phyloP scores from a whole-genome alignment of 2,113 vertebrate species.

The Ceyx margarethae region DNA sequence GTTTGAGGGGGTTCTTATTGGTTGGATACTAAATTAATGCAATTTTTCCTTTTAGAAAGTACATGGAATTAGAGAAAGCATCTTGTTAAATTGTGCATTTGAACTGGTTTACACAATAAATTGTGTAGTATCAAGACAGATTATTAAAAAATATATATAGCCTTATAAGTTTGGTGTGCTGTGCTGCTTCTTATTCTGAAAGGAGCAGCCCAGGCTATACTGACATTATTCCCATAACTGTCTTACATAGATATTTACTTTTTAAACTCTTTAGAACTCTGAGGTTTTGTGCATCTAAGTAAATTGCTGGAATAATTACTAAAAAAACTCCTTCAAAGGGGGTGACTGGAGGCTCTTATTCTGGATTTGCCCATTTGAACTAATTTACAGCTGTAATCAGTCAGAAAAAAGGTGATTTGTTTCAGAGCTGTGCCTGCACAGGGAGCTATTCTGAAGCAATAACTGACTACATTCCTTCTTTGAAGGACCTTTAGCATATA shows the following conservation, averaged over 20 bases:
- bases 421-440: not conserved
- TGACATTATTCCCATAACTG: not conserved
- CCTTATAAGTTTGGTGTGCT: not conserved
- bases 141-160: not conserved
- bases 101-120: not conserved
- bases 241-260: not conserved
- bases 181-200: not conserved
- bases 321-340: not conserved
- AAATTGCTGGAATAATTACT: not conserved
- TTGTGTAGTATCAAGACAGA: not conserved
- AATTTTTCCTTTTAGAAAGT: not conserved
- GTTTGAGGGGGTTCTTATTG: not conserved
- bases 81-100: not conserved
- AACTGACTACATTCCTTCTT: not conserved
- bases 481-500: not conserved
- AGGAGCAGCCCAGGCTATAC: not conserved
- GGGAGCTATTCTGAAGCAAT: not conserved
- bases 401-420: not conserved
- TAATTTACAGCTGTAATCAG: not conserved
- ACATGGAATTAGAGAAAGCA: not conserved
- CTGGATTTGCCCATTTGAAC: not conserved
- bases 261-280: not conserved
- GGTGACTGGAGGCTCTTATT: not conserved
- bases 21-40: not conserved
- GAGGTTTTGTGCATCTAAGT: not conserved